Evolutionary conservation across 1,140 invertebrate genomes (phyloP), one percentile per base, ranked within the genome.

Genomic region (Formica selysi): DNA sequence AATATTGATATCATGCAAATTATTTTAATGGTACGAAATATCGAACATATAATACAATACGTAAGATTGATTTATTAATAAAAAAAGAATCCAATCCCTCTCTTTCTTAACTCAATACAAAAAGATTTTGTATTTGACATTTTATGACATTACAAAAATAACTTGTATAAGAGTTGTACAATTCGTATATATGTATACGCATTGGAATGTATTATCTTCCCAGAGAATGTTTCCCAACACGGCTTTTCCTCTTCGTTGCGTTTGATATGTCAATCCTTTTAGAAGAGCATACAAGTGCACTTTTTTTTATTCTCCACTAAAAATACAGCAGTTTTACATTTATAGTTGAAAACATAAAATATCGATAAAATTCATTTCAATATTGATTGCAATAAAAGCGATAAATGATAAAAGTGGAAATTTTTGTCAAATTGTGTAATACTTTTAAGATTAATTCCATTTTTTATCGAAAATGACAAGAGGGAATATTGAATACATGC

Each of bases 161-260:
- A n/a, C 19, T 80, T 36, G 13, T 70, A 71, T 41, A 71, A 80
- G 11, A 16, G 51, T 51, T 36, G 38, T 13, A 44, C 29, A 80
- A 71, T 80, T 80, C 48, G n/a, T 41, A 71, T 71, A 51, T 71
- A 22, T 22, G 22, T 22, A 41, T 62, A 68, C 67, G 48, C 65
- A 80, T 80, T 70, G 22, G 36, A 80, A 80, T 80, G 16, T 80
- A 80, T 80, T 70, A 80, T 70, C 65, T 57, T 70, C 5, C 16
- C 10, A 19, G 44, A 22, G 4, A 57, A 70, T 54, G 13, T 51
- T 41, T 57, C 10, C n/a, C 13, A 59, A 36, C 22, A 10, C 3
- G 8, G 32, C 22, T 70, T 32, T 70, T 70, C 22, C 48, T 59
- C 78, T 80, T 80, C n/a, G 51, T 70, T 80, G 4, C 19, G 32